Evolutionary conservation across 2,888 invertebrate species (phyloP), one percentile per base, ranked within the genome.

Genomic region (Anaspis maculata): DNA sequence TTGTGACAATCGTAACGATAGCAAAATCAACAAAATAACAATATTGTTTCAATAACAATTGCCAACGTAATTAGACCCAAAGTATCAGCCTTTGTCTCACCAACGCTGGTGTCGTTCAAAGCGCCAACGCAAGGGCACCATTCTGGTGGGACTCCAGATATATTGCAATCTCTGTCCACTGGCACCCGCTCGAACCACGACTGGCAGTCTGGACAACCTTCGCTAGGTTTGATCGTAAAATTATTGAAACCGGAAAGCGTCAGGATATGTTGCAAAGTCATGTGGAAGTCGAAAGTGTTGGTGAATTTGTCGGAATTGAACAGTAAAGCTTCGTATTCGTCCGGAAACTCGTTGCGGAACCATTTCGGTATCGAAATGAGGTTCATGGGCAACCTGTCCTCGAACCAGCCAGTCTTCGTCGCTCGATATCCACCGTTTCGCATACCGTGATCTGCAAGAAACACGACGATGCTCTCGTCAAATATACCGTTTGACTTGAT

Each of bases 401-500:
- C 34, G 5, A 34, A 29, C 34, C 34, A 34, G 2, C 34, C 34
- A 11, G 16, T 30, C 4, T n/a, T 12, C 6, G 34, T 34, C 11
- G 2, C 13, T 12, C 13, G 2, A 5, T 25, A 19, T n/a, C 24
- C 25, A 5, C 34, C 34, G 15, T 16, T 29, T 16, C 34, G 12
- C 2, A 34, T 25, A 3, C 30, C 30, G 13, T 34, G 34, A 11
- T 34, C 34, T n/a, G 29, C 29, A 2, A 86, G 68, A 45, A 84
- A 79, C 32, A 86, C 67, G 1, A 87, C 65, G 47, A 85, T 73
- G 2, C 79, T 76, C 24, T 77, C 77, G 25, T 78, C 71, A 29
- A 79, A 56, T 3, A 77, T 68, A 0, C 77, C 78, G 12, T 71
- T 70, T n/a, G 68, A 66, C 1, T 71, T 64, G 26, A 84, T 61